A percentile compares a stretch with the other conserved stretches of the same genome.
Conservation (phyloP, 2,888 invertebrate genomes). For the Timema cristinae region DNA sequence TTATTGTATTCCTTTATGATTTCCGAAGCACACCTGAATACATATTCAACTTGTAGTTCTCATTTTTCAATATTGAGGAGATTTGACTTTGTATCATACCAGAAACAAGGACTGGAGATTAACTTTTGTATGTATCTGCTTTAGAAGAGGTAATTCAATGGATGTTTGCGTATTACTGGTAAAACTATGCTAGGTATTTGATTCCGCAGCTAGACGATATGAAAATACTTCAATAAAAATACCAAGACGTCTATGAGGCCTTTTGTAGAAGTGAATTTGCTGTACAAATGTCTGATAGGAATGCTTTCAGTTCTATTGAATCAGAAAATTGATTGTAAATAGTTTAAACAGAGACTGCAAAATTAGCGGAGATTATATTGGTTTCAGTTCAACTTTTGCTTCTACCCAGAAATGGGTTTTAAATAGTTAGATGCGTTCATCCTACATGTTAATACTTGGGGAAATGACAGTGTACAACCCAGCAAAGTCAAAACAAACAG, state of each 20-base stretch:
- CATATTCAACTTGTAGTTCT: neutral
- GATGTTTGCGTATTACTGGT: conserved; percentile 5
- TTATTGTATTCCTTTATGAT: neutral
- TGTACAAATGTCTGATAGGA: neutral
- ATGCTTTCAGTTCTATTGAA: neutral
- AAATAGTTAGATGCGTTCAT: neutral
- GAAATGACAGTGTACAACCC: neutral
- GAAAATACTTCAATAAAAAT: neutral
- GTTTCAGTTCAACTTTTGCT: too few species aligned
- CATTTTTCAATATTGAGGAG: neutral
- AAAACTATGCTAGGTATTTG: neutral
- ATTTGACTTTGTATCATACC: neutral
- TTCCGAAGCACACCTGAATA: neutral
- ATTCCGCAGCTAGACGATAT: conserved; percentile 2
- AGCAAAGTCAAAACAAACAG: neutral
- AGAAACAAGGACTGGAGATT: conserved; percentile 1
- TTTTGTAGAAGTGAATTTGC: conserved; percentile 6
- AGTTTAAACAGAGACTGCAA: too few species aligned
- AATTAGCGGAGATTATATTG: too few species aligned
- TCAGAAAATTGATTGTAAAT: neutral
- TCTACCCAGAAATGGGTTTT: too few species aligned
- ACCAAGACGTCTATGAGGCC: neutral
- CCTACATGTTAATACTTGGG: neutral
- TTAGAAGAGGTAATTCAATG: neutral
- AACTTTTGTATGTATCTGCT: neutral